Conservation (phyloP, 2,113 vertebrate species). For the Rana temporaria region DNA sequence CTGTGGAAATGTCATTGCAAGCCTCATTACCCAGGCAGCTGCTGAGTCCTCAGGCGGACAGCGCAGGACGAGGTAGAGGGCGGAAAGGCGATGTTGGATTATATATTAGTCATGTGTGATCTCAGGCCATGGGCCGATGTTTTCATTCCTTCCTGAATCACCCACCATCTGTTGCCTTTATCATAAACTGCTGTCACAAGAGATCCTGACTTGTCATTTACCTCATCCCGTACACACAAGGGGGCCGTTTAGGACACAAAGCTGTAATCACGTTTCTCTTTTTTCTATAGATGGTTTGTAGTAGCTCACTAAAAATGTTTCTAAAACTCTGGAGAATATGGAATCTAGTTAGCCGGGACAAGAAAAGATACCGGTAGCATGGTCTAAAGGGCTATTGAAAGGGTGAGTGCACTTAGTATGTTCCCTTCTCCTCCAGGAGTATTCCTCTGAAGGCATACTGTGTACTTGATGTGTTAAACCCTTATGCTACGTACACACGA, state of each 20-base stretch:
- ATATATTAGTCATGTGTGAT: constrained; percentile 44
- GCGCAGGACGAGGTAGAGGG: not conserved
- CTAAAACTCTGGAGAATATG: too few species aligned
- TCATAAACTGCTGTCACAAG: not conserved
- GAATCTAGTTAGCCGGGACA: too few species aligned
- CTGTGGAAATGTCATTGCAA: constrained; percentile 37
- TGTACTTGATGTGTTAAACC: too few species aligned
- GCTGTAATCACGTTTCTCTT: too few species aligned
- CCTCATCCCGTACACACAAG: not conserved
- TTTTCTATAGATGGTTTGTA: too few species aligned
- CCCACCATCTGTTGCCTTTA: constrained; percentile 34
- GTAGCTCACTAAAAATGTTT: too few species aligned
- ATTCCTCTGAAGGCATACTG: too few species aligned
- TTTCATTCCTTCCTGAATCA: not conserved
- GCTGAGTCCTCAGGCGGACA: constrained; percentile 3
- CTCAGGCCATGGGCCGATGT: constrained; percentile 8
- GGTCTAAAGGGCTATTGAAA: too few species aligned
- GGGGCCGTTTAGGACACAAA: not conserved
- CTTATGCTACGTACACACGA: too few species aligned
- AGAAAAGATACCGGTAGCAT: too few species aligned
- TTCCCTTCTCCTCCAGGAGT: too few species aligned
- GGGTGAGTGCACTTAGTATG: too few species aligned
- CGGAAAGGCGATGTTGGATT: constrained; percentile 16
- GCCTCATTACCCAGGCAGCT: constrained; percentile 42
- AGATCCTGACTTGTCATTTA: not conserved